Base-by-base conservation (phyloP, 2,113 vertebrate genomes). In the Plecturocebus donacophilus region DNA sequence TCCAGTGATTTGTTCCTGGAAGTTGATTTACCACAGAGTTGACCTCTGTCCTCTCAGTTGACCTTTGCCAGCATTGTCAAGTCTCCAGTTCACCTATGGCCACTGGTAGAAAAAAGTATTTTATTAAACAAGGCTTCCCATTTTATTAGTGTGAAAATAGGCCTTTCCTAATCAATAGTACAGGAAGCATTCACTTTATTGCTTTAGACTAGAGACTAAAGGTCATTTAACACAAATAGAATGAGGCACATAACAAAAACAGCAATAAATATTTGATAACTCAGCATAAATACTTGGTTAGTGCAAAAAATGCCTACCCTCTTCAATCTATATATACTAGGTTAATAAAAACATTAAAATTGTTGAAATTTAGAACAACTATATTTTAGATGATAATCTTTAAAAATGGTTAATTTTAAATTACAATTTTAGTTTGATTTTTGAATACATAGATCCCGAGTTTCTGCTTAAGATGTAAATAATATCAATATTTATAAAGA, bases 111-210 rank as follows among this genome's bases (percentile, higher is more conserved):
- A 97, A 98, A 97, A 94, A 98, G 81, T 97, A 98, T 99, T 99
- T 99, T 98, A 99, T 99, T 99, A 99, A 99, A 99, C 95, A 13
- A 42, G 68, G 88, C 97, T 99, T 96, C 87, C 98, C 95, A 98
- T 99, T 99, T 99, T 99, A 99, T 99, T 99, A 99, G 98, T 97
- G 98, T 98, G 98, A 98, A 98, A 98, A 98, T 98, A 98, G 97
- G 97, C 77, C 92, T 98, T 95, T 91, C 88, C 96, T 97, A 98
- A 99, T 99, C 98, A 98, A 99, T 99, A 98, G 97, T 68, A 98
- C 95, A 98, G 96, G 98, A 98, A 99, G 94, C 96, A 98, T 99
- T 98, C 95, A 97, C 98, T 98, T 98, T 98, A 98, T 98, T 99
- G 97, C 97, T 98, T 98, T 97, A 98, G 96, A 98, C 91, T 93